Conservation (phyloP, 1,140 invertebrate species). For the Orius insidiosus region DNA sequence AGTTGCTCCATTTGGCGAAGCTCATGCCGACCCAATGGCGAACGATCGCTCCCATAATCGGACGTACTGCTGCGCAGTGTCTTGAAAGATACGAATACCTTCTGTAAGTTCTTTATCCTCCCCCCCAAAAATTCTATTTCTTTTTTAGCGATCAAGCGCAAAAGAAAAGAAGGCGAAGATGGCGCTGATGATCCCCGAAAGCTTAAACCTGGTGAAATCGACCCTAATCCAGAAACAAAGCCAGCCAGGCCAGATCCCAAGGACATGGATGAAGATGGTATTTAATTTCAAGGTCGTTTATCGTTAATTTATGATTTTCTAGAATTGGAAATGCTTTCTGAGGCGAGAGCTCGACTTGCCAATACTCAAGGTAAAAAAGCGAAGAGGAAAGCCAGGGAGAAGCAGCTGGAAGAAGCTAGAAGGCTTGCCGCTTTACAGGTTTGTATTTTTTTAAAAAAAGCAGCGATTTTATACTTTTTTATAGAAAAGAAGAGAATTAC, state of each 20-base stretch:
- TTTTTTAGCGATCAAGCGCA: constrained; percentile 84
- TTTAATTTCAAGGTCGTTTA: constrained; percentile 1
- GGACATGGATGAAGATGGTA: constrained; percentile 99
- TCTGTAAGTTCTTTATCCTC: constrained; percentile 52
- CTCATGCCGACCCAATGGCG: constrained; percentile 99
- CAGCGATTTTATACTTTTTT: constrained; percentile 14
- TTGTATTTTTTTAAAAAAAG: constrained; percentile 3
- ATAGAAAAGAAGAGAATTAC: constrained; percentile 84
- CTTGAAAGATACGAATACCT: constrained; percentile 94
- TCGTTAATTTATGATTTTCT: constrained; percentile 23
- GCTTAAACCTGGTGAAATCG: constrained; percentile 95
- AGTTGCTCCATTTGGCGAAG: constrained; percentile 92
- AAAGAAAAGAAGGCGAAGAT: constrained; percentile 89
- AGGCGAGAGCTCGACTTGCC: constrained; percentile 90
- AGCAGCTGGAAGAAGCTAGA: constrained; percentile 94
- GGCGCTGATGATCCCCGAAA: constrained; percentile 87
- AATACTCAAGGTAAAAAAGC: constrained; percentile 99
- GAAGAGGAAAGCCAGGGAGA: constrained; percentile 95
- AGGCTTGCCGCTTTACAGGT: constrained; percentile 86
- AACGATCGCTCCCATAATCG: constrained; percentile 97
- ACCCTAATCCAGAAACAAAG: constrained; percentile 99
- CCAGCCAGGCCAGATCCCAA: constrained; percentile 98
- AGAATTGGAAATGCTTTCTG: constrained; percentile 98
- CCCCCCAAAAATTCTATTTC: too few species aligned
- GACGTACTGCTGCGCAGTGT: constrained; percentile 95